Evolutionary conservation across 1,140 invertebrate genomes (phyloP), one percentile per base, ranked within the genome.

Genomic region (Laupala kohalensis): DNA sequence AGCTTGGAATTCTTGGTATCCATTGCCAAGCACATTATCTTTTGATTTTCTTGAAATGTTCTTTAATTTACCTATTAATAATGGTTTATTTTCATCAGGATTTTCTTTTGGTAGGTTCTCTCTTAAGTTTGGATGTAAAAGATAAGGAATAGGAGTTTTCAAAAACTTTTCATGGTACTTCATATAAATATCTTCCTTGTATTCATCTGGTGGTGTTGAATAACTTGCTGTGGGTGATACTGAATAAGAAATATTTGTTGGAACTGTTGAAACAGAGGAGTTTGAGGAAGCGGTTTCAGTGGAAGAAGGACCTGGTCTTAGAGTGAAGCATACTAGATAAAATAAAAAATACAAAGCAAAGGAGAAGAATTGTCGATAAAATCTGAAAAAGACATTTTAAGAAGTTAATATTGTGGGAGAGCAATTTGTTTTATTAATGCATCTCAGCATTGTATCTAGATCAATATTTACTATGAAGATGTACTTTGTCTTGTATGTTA

Each of bases 301-400:
- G 2, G 25, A 27, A 0, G 81, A 77, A 24, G 90, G 88, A 3
- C 92, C 92, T 0, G 95, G 95, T 1, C 95, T 84, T 64, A 95
- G 80, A 0, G 92, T 91, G 76, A 97, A 97, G 75, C 92, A 93
- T 6, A 93, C 85, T 28, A 95, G 79, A 6, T 94, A 96, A 2
- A 96, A 83, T 0, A 96, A 75, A 77, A 97, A 98, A 80, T 97
- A 97, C 30, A 92, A 86, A 0, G 89, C 85, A 78, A 98, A 98
- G 28, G 95, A 83, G 71, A 94, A 90, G 78, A 98, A 96, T 78
- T 96, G 92, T 9, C 91, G 84, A 78, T 97, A 97, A 79, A 97
- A 98, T 73, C 95, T 94, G 79, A 25, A 77, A 77, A 67, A 71
- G 73, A 74, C 73, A 74, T 13, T 2, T 4, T 0, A 53, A 19